Evolutionary conservation across 2,888 invertebrate species (phyloP).

Genomic region (Microplitis manilae): DNA sequence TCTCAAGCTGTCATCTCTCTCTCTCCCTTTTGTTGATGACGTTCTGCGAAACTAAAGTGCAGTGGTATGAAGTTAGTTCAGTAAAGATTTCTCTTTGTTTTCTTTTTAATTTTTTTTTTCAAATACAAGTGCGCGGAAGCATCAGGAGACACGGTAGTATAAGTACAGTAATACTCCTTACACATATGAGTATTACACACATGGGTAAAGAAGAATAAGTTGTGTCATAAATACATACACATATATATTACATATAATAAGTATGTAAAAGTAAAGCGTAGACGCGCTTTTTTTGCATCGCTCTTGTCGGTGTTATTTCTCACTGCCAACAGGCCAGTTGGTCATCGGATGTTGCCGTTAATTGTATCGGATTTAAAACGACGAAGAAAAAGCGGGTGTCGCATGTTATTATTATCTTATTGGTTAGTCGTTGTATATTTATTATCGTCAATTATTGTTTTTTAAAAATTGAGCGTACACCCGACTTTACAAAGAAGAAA

Average conservation of each 20-base stretch:
- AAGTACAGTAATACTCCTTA: too few species aligned
- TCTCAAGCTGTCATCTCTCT: too few species aligned
- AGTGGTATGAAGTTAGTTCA: too few species aligned
- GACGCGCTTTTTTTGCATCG: slow-evolving; percentile 12
- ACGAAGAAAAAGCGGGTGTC: slow-evolving; percentile 23
- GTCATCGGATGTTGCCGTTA: slow-evolving; percentile 30
- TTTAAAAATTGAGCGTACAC: not conserved
- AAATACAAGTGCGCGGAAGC: too few species aligned
- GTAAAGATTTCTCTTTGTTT: too few species aligned
- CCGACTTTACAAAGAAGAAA: slow-evolving; percentile 3
- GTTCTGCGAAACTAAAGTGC: too few species aligned
- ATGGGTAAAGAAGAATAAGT: too few species aligned
- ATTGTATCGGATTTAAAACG: slow-evolving; percentile 11
- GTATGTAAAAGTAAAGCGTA: not conserved
- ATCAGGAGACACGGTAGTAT: too few species aligned
- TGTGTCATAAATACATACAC: too few species aligned
- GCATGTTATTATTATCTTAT: slow-evolving; percentile 20
- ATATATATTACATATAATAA: not conserved
- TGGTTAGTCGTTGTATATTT: slow-evolving; percentile 26
- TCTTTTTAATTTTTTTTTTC: too few species aligned
- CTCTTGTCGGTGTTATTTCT: slow-evolving; percentile 11
- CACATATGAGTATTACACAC: too few species aligned
- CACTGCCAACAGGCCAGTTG: slow-evolving; percentile 20
- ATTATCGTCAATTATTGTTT: not conserved
- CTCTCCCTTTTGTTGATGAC: too few species aligned